Percentiles rank a stretch among this genome's conserved stretches.
These are phyloP conservation scores for Ailuropoda melanoleuca DNA, from an alignment of 2,113 vertebrate species.

Conservation along the genomic window DNA sequence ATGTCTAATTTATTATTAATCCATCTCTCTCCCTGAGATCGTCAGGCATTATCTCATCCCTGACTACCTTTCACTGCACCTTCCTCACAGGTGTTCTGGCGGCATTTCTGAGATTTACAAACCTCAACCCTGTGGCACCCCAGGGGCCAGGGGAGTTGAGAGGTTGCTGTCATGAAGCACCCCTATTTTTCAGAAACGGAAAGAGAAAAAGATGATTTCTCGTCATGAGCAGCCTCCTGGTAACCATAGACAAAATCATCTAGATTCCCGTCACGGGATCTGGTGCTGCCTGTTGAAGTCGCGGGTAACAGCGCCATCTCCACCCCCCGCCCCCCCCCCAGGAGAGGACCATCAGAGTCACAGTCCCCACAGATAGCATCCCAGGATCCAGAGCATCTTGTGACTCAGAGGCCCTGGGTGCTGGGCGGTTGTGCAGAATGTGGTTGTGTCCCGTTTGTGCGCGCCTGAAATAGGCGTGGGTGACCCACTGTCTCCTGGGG, in stretches of 20 bases:
- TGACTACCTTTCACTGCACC: not conserved
- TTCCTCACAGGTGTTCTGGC: not conserved
- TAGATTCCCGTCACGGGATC: not conserved
- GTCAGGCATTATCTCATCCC: not conserved
- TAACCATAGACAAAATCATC: not conserved
- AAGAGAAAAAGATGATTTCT: not conserved
- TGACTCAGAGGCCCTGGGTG: not conserved
- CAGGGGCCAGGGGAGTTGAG: not conserved
- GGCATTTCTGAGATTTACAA: not conserved
- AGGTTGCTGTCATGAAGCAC: not conserved
- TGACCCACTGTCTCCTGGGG: fast-evolving
- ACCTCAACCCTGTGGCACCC: not conserved
- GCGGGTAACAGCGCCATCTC: not conserved
- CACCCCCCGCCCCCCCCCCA: not conserved
- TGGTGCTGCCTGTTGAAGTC: not conserved
- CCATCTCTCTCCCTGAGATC: not conserved
- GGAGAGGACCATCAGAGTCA: not conserved
- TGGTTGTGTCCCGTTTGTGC: fast-evolving
- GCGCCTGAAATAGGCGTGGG: fast-evolving
- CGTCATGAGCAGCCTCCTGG: not conserved
- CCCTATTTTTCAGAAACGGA: not conserved
- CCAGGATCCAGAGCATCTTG: not conserved
- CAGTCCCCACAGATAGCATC: not conserved
- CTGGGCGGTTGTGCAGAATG: too few relatives aligned
- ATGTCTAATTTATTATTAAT: not conserved